These are phyloP conservation scores for Serripes groenlandicus DNA, from an alignment of 2,888 invertebrate genomes.

Conservation along the genomic window DNA sequence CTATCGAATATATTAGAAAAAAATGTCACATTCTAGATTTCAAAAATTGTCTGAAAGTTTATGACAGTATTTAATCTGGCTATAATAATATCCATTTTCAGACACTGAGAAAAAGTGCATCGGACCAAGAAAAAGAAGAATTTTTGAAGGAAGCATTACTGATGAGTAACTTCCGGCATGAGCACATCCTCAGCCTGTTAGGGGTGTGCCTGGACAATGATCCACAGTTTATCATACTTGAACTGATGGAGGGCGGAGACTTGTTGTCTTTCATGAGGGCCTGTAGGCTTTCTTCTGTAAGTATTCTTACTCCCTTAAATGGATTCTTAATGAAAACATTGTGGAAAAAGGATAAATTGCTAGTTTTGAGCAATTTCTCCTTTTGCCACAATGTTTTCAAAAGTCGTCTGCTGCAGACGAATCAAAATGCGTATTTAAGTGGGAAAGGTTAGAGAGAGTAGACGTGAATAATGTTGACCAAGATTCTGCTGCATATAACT, in stretches of 20 bases:
- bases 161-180: conserved; percentile 98
- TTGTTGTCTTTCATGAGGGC: conserved; percentile 95
- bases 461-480: too few relatives aligned
- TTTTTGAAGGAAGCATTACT: conserved; percentile 98
- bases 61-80: too few relatives aligned
- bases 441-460: too few relatives aligned
- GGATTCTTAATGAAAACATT: too few relatives aligned
- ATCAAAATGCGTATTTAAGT: too few relatives aligned
- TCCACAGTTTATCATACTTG: conserved; percentile 97
- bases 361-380: too few relatives aligned
- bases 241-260: conserved; percentile 99
- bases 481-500: too few relatives aligned
- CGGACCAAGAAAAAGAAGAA: conserved; percentile 95
- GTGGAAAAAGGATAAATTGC: background rate
- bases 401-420: too few relatives aligned
- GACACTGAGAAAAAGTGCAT: conserved; percentile 96
- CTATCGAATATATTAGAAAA: too few relatives aligned
- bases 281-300: conserved; percentile 92
- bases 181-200: conserved; percentile 96
- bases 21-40: too few relatives aligned
- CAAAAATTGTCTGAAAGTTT: too few relatives aligned
- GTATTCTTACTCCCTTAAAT: conserved; percentile 59
- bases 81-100: conserved; percentile 86
- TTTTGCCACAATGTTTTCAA: too few relatives aligned
- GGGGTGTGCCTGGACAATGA: conserved; percentile 98